Percentiles rank a stretch among this genome's conserved stretches.
These are phyloP conservation scores for Eupristina koningsbergeri DNA, from an alignment of 1,140 invertebrate species.

Conservation along the genomic window DNA sequence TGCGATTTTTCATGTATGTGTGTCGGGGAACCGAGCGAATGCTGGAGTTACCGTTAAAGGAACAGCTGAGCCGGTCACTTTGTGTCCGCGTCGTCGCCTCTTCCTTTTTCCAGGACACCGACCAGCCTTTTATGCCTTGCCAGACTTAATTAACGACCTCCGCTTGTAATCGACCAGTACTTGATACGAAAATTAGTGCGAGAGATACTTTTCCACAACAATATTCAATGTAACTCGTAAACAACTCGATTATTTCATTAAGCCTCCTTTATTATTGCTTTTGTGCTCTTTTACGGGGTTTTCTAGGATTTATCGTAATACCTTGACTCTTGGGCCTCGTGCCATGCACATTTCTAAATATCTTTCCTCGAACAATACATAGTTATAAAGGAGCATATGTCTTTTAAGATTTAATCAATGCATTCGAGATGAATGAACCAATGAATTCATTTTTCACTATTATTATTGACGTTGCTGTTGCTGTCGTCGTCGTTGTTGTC, in stretches of 20 bases:
- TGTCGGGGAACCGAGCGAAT: constrained; percentile 32
- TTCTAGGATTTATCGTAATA: too few relatives aligned
- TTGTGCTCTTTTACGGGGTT: too few relatives aligned
- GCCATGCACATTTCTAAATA: too few relatives aligned
- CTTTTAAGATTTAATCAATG: too few relatives aligned
- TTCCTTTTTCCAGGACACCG: neutral
- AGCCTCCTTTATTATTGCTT: too few relatives aligned
- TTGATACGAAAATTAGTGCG: neutral
- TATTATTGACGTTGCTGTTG: too few relatives aligned
- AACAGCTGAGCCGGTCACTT: constrained; percentile 34
- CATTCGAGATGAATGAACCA: too few relatives aligned
- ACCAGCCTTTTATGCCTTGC: neutral
- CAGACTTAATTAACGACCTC: constrained; percentile 12
- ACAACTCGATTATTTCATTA: neutral
- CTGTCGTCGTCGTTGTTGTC: too few relatives aligned
- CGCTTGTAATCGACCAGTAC: neutral
- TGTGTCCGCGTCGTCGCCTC: neutral
- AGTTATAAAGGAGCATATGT: too few relatives aligned
- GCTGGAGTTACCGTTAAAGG: constrained; percentile 35
- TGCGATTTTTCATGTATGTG: constrained; percentile 19
- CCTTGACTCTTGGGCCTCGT: too few relatives aligned
- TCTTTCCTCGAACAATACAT: too few relatives aligned
- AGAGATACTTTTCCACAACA: neutral
- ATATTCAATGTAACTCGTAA: neutral
- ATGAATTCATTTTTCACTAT: too few relatives aligned